Conservation (phyloP, 2,797 vertebrate species). For the Lateolabrax maculatus region DNA sequence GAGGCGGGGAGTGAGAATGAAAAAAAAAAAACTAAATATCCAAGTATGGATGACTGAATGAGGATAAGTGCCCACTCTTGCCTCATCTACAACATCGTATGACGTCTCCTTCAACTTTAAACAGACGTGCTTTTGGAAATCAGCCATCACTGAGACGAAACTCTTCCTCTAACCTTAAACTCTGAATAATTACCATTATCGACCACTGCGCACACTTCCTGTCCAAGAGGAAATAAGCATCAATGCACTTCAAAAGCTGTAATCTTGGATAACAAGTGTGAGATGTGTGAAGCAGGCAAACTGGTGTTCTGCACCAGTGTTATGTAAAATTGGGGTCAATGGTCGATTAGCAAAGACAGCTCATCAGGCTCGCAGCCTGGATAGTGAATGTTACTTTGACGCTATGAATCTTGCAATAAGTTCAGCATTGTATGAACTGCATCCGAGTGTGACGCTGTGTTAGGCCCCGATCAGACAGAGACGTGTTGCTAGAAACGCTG, state of each 20-base stretch:
- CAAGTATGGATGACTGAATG: slow-evolving; percentile 31
- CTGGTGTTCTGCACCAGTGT: slow-evolving; percentile 18
- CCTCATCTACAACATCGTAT: slow-evolving; percentile 31
- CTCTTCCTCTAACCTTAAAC: slow-evolving; percentile 20
- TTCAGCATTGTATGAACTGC: slow-evolving; percentile 13
- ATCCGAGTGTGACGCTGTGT: not conserved
- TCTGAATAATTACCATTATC: slow-evolving; percentile 6
- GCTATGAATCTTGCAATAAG: slow-evolving; percentile 3
- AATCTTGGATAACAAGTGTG: slow-evolving; percentile 13
- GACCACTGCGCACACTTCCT: not conserved
- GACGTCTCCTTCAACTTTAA: slow-evolving; percentile 20
- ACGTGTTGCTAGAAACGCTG: not conserved
- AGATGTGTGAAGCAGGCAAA: slow-evolving; percentile 3
- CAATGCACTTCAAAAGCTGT: slow-evolving; percentile 8
- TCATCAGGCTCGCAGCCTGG: slow-evolving; percentile 44
- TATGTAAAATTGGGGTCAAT: slow-evolving; percentile 12
- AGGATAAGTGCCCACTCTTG: slow-evolving; percentile 12
- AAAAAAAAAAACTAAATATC: slow-evolving; percentile 1
- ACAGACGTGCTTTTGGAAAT: slow-evolving; percentile 31
- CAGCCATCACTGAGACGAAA: slow-evolving; percentile 1
- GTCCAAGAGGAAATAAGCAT: slow-evolving; percentile 13
- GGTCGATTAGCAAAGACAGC: slow-evolving; percentile 41
- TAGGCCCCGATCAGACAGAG: too few species aligned
- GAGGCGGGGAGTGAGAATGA: slow-evolving; percentile 54
- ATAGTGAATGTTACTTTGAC: slow-evolving; percentile 44